phyloP scores from a whole-genome alignment of 2,888 invertebrate genomes.

The Tachina lurida region DNA sequence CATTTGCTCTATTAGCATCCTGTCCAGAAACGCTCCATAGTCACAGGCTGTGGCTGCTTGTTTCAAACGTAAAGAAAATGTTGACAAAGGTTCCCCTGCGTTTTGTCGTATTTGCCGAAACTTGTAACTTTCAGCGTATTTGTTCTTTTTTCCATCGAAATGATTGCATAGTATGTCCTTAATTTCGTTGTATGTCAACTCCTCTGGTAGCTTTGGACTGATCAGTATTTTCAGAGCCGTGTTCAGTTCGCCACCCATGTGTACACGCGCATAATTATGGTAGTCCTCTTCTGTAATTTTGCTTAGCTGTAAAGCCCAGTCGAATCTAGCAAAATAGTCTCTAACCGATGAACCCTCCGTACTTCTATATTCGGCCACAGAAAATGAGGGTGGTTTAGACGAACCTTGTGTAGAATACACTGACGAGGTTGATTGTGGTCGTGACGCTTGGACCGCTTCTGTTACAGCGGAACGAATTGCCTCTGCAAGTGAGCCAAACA shows the following conservation, averaged over 20 bases:
- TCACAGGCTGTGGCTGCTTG: slow-evolving; percentile 62
- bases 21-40: slow-evolving; percentile 10
- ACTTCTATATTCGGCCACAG: slow-evolving; percentile 21
- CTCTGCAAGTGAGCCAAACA: slow-evolving; percentile 25
- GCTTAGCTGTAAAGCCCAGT: slow-evolving; percentile 41
- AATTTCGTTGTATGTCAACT: slow-evolving; percentile 6
- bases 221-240: slow-evolving; percentile 39
- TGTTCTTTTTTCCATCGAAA: slow-evolving; percentile 7
- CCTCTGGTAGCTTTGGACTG: slow-evolving; percentile 27
- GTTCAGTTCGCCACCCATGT: slow-evolving; percentile 46
- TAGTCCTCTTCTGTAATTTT: slow-evolving; percentile 32
- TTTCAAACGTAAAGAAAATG: slow-evolving; percentile 51
- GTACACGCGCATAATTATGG: slow-evolving; percentile 15
- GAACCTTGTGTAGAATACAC: background rate
- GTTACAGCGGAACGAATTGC: slow-evolving; percentile 40
- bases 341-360: slow-evolving; percentile 30
- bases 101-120: slow-evolving; percentile 23
- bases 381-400: slow-evolving; percentile 34
- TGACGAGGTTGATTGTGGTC: slow-evolving; percentile 22
- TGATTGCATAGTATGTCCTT: slow-evolving; percentile 32
- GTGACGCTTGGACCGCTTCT: slow-evolving; percentile 14
- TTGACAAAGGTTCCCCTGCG: slow-evolving; percentile 12
- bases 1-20: slow-evolving; percentile 22
- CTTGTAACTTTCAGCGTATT: slow-evolving; percentile 22
- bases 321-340: slow-evolving; percentile 49